Conservation (phyloP, 1,140 invertebrate genomes). For the Tetragnatha versicolor region DNA sequence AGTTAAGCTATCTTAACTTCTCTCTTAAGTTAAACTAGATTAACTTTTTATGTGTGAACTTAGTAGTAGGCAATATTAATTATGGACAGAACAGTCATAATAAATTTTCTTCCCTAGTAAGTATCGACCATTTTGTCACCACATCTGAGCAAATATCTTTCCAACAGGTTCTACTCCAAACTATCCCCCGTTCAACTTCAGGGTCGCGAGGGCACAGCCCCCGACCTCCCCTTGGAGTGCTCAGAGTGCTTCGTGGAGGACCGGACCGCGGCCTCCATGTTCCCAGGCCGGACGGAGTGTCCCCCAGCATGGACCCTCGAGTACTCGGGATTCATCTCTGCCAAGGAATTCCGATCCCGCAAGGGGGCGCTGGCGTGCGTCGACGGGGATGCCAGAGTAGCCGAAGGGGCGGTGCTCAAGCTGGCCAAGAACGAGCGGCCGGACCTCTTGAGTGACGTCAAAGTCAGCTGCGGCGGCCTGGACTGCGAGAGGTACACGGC, state of each 20-base stretch:
- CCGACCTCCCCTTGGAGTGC: conserved; percentile 6
- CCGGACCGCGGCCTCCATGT: conserved; percentile 4
- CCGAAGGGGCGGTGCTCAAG: background rate
- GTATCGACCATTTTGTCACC: background rate
- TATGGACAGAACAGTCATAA: background rate
- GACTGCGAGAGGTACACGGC: conserved; percentile 3
- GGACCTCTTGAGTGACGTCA: conserved; percentile 5
- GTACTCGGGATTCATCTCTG: conserved; percentile 17
- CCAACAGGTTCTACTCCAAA: conserved; percentile 27
- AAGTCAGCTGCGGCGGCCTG: conserved; percentile 24
- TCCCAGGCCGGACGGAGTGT: conserved; percentile 14
- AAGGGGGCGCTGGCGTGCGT: conserved; percentile 39
- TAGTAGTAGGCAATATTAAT: background rate
- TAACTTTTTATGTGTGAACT: background rate
- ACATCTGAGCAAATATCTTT: background rate
- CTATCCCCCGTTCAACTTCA: background rate
- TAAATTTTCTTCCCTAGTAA: background rate
- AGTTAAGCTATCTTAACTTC: background rate
- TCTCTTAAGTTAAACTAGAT: background rate
- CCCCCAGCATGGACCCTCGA: conserved; percentile 25
- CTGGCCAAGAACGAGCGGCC: background rate
- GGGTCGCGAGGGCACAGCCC: background rate
- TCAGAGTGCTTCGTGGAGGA: conserved; percentile 19
- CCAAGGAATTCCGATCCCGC: conserved; percentile 13
- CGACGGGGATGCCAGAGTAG: background rate